Evolutionary conservation across 1,140 invertebrate genomes (phyloP), one percentile per base, ranked within the genome.

Genomic region (Drosophila mojavensis): DNA sequence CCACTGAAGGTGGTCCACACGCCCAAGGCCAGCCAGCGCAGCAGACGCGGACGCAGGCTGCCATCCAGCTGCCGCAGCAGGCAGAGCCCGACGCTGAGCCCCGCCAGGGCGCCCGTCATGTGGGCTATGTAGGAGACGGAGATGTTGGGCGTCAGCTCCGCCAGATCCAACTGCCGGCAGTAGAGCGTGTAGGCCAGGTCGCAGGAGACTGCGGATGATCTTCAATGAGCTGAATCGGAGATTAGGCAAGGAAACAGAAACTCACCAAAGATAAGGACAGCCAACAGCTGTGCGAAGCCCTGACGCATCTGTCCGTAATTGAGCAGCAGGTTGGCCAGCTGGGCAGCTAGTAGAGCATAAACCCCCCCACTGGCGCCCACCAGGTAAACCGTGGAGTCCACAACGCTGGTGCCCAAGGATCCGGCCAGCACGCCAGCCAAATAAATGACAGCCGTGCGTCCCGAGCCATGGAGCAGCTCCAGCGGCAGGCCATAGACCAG

Each of bases 271-370:
- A 98, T 95, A 79, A 99, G 95, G 75, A 98, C 96, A 53, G 97
- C 97, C 80, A 98, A 95, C 60, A 99, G 94, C 80, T 97, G 94
- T 67, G 98, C 94, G 59, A 98, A 95, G 30, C 97, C 97, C 89
- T 98, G 97, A 84, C 98, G 97, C 97, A 99, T 98, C 89, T 98
- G 97, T 86, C 98, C 97, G 93, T 98, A 98, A 93, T 99, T 99
- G 79, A 99, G 94, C 64, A 98, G 93, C 17, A 98, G 96, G 92
- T 98, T 98, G 65, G 98, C 97, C 78, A 99, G 94, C 93, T 99
- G 98, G 61, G 98, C 98, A 4, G 98, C 97, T 9, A 99, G 93
- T 15, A 99, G 94, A 15, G 98, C 98, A 92, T 99, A 99, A 62
- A 98, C 97, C 11, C 96, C 98, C 17, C 98, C 98, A 56, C 97